A percentile compares a stretch with the other conserved stretches of the same genome.
Evolutionary conservation across 2,113 vertebrate genomes (phyloP).

Genomic region (Muntiacus reevesi): DNA sequence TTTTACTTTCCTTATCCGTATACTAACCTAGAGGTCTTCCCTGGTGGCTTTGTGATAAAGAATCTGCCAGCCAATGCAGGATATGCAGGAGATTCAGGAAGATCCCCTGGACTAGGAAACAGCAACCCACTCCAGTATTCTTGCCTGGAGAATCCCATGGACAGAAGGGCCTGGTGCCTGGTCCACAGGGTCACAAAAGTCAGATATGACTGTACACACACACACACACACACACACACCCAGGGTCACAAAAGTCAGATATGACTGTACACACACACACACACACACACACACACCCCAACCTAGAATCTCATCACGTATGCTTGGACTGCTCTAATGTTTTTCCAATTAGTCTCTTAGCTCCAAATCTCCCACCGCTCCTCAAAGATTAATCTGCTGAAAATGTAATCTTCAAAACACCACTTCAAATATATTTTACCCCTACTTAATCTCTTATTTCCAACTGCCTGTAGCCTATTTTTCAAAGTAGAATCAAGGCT

Average conservation of each 20-base stretch:
- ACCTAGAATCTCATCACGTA: slow-evolving; percentile 1
- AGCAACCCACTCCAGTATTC: neutral
- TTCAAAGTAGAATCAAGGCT: neutral
- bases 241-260: neutral
- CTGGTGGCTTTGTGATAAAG: neutral
- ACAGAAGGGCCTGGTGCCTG: neutral
- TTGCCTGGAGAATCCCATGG: neutral
- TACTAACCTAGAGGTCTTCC: neutral
- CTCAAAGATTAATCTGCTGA: slow-evolving; percentile 21
- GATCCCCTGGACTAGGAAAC: neutral
- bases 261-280: neutral
- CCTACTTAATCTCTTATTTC: neutral
- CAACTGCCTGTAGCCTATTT: neutral
- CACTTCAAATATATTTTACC: neutral
- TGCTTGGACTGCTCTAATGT: neutral
- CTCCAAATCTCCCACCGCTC: neutral
- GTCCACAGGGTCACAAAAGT: neutral
- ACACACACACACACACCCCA: neutral
- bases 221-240: neutral
- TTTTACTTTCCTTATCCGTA: neutral
- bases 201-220: neutral
- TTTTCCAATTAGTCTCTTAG: neutral
- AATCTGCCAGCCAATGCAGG: neutral
- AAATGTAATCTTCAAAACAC: neutral
- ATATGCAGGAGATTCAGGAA: neutral